Percentiles rank a stretch among this genome's conserved stretches.
These are phyloP conservation scores for Cebus imitator DNA, from an alignment of 2,113 vertebrate genomes.

Conservation along the genomic window DNA sequence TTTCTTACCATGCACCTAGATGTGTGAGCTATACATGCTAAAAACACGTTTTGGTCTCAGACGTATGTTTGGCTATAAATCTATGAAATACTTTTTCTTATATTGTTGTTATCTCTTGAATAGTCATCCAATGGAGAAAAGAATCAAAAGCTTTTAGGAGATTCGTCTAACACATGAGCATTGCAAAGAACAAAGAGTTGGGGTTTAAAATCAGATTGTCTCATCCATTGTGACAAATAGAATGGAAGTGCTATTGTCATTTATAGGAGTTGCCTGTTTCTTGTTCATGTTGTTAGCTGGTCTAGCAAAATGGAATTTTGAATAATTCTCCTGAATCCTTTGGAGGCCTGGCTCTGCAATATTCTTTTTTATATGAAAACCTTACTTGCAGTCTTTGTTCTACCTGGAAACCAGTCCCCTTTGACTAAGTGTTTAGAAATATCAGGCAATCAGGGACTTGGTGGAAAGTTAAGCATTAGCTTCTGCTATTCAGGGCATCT, in stretches of 20 bases:
- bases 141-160: background rate
- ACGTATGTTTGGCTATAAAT: conserved; percentile 36
- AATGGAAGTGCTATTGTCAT: background rate
- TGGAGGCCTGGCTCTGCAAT: background rate
- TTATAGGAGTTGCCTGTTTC: background rate
- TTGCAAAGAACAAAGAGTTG: background rate
- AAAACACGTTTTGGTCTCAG: background rate
- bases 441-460: background rate
- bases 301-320: background rate
- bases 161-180: background rate
- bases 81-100: background rate
- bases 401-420: background rate
- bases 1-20: background rate
- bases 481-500: background rate
- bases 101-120: background rate
- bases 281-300: conserved; percentile 30
- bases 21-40: background rate
- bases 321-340: background rate
- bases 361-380: background rate
- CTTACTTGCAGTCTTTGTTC: background rate
- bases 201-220: background rate
- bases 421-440: background rate
- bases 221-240: background rate
- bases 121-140: background rate
- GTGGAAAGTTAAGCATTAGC: background rate